A percentile compares a stretch with the other conserved stretches of the same genome.
phyloP scores from a whole-genome alignment of 2,113 vertebrate genomes.

The Chionodraco myersi region DNA sequence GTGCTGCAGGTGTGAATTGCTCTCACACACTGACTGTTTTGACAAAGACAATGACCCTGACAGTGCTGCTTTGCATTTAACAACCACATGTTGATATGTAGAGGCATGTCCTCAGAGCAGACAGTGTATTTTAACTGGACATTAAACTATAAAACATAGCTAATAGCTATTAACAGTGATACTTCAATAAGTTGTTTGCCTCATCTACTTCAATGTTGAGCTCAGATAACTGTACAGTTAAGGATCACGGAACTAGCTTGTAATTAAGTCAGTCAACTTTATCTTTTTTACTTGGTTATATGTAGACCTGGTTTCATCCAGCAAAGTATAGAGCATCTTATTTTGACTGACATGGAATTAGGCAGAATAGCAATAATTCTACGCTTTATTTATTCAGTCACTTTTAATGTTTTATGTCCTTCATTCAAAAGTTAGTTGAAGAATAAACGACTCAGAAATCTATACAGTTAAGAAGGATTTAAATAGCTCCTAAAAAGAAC shows the following conservation, averaged over 20 bases:
- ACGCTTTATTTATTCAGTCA: too few species aligned
- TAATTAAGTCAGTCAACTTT: background rate
- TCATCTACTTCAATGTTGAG: too few species aligned
- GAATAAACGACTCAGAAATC: background rate
- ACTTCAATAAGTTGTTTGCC: too few species aligned
- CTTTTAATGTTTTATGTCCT: too few species aligned
- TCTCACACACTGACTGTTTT: conserved; percentile 13
- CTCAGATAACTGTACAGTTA: background rate
- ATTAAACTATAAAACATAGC: background rate
- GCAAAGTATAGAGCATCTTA: too few species aligned
- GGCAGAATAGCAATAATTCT: too few species aligned
- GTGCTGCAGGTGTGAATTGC: conserved; percentile 33
- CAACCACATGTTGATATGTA: conserved; percentile 18
- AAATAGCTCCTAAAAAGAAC: background rate
- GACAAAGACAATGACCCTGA: background rate
- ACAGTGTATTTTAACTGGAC: background rate
- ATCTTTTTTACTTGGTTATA: background rate
- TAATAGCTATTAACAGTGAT: too few species aligned
- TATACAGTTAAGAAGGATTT: background rate
- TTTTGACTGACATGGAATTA: too few species aligned
- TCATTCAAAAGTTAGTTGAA: too few species aligned
- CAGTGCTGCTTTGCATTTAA: conserved; percentile 17
- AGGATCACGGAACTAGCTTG: too few species aligned
- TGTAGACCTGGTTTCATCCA: too few species aligned
- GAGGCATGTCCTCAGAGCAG: background rate